phyloP scores from a whole-genome alignment of 1,140 invertebrate species.

The Adelges cooleyi region DNA sequence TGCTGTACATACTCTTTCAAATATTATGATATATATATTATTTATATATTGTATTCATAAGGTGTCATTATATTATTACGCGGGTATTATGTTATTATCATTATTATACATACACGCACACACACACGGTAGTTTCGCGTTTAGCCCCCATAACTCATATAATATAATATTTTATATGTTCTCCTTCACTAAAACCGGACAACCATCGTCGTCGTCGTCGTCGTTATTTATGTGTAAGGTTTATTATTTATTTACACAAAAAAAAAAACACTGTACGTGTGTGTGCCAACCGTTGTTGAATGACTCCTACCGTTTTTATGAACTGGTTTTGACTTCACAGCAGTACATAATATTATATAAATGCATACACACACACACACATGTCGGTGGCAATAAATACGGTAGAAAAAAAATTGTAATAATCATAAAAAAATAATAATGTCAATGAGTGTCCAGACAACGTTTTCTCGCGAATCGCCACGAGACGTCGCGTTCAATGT shows the following conservation, averaged over 20 bases:
- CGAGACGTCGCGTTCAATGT: constrained; percentile 4
- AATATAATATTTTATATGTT: no score
- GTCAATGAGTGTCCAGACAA: constrained; percentile 7
- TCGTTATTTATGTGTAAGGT: constrained; percentile 26
- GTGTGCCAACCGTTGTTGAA: constrained; percentile 19
- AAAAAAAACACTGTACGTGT: constrained; percentile 9
- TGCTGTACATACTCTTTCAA: constrained; percentile 18
- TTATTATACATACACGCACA: not conserved
- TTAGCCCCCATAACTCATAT: constrained; percentile 21
- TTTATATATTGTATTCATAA: constrained; percentile 14
- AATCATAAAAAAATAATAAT: constrained; percentile 17
- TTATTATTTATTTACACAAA: constrained; percentile 29
- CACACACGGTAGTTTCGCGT: not conserved
- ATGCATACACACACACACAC: not conserved
- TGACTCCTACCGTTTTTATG: constrained; percentile 27
- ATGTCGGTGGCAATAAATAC: not conserved
- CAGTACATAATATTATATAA: not conserved
- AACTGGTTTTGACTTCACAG: constrained; percentile 25
- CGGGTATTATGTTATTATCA: not conserved
- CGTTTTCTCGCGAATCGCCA: constrained; percentile 23
- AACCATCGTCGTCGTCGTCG: constrained; percentile 11
- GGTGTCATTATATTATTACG: constrained; percentile 18
- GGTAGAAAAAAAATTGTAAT: not conserved
- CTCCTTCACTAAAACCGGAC: not conserved
- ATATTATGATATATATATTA: no score